Base-by-base conservation (phyloP, 2,797 vertebrate genomes). In the Bovichtus variegatus region DNA sequence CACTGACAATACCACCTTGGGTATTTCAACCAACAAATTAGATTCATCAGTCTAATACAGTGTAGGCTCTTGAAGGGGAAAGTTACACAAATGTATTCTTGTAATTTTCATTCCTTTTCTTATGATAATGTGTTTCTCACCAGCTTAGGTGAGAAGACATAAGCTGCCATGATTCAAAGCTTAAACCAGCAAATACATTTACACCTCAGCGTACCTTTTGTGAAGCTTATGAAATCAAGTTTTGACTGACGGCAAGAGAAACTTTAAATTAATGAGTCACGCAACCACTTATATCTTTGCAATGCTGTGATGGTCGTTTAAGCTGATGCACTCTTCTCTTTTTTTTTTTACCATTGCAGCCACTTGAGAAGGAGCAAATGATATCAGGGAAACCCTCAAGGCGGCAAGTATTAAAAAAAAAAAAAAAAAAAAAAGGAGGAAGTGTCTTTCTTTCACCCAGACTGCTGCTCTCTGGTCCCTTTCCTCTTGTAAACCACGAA, bases 11-110 rank as follows among this genome's bases (percentile, higher is more conserved):
- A n/a, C 29, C n/a, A 47, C 34, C 12, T n/a, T 73, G 34, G 59
- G 53, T 49, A 44, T 70, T 41, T 59, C 58, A 61, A 16, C 11
- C n/a, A 78, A 57, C 19, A 74, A 49, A 71, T 66, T 60, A 70
- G 38, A 72, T 62, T 62, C 27, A 34, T 65, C 46, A 51, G 51
- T 59, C 18, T n/a, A 18, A 66, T 49, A 23, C 36, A 34, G 18
- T 31, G 19, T 41, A 47, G 25, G 27, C 27, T 70, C 5, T 49
- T 47, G 38, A 40, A n/a, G 29, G 34, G 18, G 12, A 38, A 41
- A 25, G 3, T 21, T 50, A 54, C 21, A 3, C 11, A 51, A 49
- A 36, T 62, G 55, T 23, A 21, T 21, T 27, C 15, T 47, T 12
- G 0, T 27, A 19, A 3, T 46, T 65, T 71, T 40, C 2, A 38